Percentiles rank a stretch among this genome's conserved stretches.
phyloP scores from a whole-genome alignment of 2,113 vertebrate species.

The Ptyas mucosa region DNA sequence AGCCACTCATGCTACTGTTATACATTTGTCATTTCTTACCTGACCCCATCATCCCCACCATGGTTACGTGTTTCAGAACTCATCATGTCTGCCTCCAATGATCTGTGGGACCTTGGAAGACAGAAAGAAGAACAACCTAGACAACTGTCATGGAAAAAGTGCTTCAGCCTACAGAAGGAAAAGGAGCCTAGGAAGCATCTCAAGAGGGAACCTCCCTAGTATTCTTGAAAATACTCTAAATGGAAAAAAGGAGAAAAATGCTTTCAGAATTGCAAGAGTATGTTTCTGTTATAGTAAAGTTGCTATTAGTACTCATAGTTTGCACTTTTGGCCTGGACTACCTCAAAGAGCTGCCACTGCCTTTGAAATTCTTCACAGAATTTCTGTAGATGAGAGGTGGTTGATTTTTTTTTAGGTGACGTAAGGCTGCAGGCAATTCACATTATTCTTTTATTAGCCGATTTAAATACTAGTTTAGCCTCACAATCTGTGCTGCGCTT shows the following conservation, averaged over 20 bases:
- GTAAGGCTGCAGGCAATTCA: constrained; percentile 58
- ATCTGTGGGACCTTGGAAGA: not conserved
- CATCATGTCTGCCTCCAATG: not conserved
- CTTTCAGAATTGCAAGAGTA: not conserved
- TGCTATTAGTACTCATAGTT: not conserved
- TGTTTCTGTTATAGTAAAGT: not conserved
- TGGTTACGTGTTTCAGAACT: constrained; percentile 45
- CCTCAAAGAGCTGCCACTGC: not conserved
- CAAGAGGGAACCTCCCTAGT: not conserved
- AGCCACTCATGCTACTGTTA: not conserved
- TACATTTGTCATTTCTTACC: rapidly evolving
- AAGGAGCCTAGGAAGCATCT: not conserved
- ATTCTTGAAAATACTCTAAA: not conserved
- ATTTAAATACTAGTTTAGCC: constrained; percentile 64
- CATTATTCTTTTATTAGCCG: constrained; percentile 66
- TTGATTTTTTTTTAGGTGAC: constrained; percentile 61
- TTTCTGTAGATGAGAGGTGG: constrained; percentile 44
- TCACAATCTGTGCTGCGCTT: constrained; percentile 33
- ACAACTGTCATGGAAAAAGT: not conserved
- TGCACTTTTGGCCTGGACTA: not conserved
- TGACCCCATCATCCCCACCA: not conserved
- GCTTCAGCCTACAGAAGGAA: not conserved
- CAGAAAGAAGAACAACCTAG: not conserved
- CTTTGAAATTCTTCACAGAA: constrained; percentile 27
- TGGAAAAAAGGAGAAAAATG: not conserved